Evolutionary conservation across 2,113 vertebrate species (phyloP), one percentile per base, ranked within the genome.

Genomic region (Hippocampus guttulatus): DNA sequence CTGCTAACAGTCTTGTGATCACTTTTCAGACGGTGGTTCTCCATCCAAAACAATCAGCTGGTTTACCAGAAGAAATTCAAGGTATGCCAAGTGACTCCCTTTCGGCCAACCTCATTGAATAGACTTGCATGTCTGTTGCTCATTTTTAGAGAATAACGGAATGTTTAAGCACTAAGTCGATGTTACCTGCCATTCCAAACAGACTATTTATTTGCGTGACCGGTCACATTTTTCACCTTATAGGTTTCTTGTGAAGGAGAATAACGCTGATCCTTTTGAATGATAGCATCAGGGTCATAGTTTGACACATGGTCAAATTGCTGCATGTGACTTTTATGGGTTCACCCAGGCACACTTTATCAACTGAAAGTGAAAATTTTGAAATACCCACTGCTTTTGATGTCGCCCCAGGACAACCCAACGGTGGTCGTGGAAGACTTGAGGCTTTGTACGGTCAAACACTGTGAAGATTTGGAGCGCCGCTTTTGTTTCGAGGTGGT

Each of bases 61-160:
- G 97, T 99, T 78, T 99, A 99, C 90, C 97, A 98, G 94, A 99
- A 99, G 91, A 99, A 98, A 79, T 98, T 98, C 85, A 98, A 97
- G 96, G 97, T 99, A 89, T 68, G 94, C 87, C n/a, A 73, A 64
- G 58, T 85, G 77, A 80, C 75, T 76, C 55, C 49, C 54, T 70
- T 69, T 67, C 64, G 27, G 5, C 38, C 1, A 45, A 68, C 84
- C 64, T 62, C 51, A 62, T 58, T 79, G 52, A 77, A 77, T 60
- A 77, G 78, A 79, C 72, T 79, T 62, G 71, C 65, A 80, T 73
- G 68, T 57, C 63, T 79, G 76, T 43, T 40, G 62, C 38, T 63
- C 21, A 40, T 20, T 38, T 55, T n/a, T 11, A 52, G 15, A 16
- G 30, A 2, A 62, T 82, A 79, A 73, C 23, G 14, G 47, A 12